phyloP scores from a whole-genome alignment of 2,113 vertebrate species.

The Stomatorhinus ivindoensis region DNA sequence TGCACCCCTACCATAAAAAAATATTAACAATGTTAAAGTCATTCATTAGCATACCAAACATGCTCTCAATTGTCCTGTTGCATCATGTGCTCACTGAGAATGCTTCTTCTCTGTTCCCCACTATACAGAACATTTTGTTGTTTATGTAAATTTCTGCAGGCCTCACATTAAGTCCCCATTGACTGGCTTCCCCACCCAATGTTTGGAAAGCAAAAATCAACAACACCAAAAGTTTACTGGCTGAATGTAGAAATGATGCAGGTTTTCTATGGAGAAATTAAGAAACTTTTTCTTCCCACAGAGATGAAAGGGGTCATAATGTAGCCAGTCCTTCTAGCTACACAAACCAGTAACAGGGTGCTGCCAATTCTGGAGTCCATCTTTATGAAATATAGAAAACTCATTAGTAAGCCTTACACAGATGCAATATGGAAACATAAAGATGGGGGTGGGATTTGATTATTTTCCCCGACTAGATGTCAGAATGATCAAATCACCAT shows the following conservation, averaged over 20 bases:
- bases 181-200: background rate
- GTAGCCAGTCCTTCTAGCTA: conserved; percentile 40
- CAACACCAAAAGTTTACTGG: background rate
- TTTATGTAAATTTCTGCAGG: background rate
- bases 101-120: background rate
- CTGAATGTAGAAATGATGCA: background rate
- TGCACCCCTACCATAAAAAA: conserved; percentile 13
- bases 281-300: conserved; percentile 16
- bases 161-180: background rate
- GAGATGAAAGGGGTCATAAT: conserved; percentile 36
- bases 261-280: conserved; percentile 21
- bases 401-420: conserved; percentile 41
- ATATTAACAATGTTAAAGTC: background rate
- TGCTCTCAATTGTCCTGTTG: background rate
- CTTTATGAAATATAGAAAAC: conserved; percentile 17
- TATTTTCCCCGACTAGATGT: background rate
- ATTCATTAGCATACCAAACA: background rate
- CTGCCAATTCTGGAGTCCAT: conserved; percentile 44
- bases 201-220: background rate
- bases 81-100: background rate
- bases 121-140: background rate
- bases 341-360: conserved; percentile 41
- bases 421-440: background rate
- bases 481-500: background rate
- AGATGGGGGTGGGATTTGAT: background rate